These are phyloP conservation scores for Paramisgurnus dabryanus DNA, from an alignment of 2,113 vertebrate genomes.

Conservation along the genomic window DNA sequence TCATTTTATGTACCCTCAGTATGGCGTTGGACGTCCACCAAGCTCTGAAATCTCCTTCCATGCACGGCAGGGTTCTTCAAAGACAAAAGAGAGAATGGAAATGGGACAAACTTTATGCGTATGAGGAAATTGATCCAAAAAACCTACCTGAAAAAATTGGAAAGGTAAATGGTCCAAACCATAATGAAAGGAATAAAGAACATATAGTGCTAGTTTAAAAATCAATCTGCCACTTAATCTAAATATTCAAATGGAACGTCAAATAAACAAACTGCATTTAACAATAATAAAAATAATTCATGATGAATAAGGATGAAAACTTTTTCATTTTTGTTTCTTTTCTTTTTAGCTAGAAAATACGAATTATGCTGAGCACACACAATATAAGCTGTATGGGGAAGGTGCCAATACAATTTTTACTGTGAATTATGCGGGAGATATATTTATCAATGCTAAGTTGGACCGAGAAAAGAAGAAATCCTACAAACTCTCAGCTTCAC, in stretches of 20 bases:
- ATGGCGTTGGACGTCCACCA: background rate
- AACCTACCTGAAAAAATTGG: slow-evolving; percentile 2
- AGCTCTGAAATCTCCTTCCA: slow-evolving; percentile 2
- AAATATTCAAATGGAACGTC: background rate
- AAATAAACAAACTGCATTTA: background rate
- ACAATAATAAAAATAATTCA: background rate
- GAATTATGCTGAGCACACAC: slow-evolving; percentile 58
- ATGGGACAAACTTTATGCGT: slow-evolving; percentile 18
- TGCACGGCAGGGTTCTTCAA: background rate
- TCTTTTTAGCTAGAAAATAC: slow-evolving; percentile 81
- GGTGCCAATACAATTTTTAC: slow-evolving; percentile 80
- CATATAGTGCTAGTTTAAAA: slow-evolving; percentile 8
- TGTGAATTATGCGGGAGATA: slow-evolving; percentile 79
- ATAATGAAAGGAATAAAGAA: background rate
- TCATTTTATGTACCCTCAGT: slow-evolving; percentile 8
- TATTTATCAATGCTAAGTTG: slow-evolving; percentile 78
- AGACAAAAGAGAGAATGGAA: slow-evolving; percentile 42
- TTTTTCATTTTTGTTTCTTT: background rate
- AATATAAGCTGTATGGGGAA: slow-evolving; percentile 81
- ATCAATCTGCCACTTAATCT: background rate
- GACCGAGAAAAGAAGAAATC: slow-evolving; percentile 84
- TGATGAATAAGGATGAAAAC: background rate
- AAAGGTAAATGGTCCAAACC: slow-evolving; percentile 21
- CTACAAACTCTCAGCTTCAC: slow-evolving; percentile 79
- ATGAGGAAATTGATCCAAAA: background rate